These are phyloP conservation scores for Vulpes lagopus DNA, from an alignment of 2,113 vertebrate genomes.

Conservation along the genomic window DNA sequence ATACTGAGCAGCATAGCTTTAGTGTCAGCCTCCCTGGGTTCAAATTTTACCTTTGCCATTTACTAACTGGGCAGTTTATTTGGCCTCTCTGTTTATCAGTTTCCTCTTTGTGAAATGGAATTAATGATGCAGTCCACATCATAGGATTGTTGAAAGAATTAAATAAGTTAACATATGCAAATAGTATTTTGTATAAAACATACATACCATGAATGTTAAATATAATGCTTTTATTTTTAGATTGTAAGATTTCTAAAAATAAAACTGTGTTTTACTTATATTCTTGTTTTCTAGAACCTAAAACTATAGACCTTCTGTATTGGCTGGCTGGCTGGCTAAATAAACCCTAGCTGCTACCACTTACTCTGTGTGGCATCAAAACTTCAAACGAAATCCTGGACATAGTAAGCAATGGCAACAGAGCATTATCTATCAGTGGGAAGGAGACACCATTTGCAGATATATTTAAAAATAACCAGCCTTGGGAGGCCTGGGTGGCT, in stretches of 20 bases:
- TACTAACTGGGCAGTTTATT: neutral
- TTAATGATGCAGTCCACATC: neutral
- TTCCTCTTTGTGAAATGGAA: neutral
- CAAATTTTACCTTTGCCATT: neutral
- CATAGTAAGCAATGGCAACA: neutral
- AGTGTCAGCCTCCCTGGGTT: neutral
- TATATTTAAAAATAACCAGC: neutral
- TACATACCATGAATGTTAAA: neutral
- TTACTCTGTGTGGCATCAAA: neutral
- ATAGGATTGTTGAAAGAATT: neutral
- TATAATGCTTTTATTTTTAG: neutral
- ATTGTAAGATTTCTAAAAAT: neutral
- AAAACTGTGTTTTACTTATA: slow-evolving; percentile 2
- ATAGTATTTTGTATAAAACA: neutral
- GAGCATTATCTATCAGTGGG: neutral
- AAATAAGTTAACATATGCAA: neutral
- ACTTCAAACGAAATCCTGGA: neutral
- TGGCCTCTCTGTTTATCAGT: slow-evolving; percentile 8
- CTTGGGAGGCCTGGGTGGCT: neutral
- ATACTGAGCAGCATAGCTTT: neutral
- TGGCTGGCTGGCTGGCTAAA: neutral
- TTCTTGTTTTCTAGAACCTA: neutral
- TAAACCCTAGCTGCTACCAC: neutral
- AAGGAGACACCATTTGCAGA: neutral
- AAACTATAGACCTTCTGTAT: neutral